phyloP scores from a whole-genome alignment of 2,888 invertebrate genomes.

The Flexamia atlantica region DNA sequence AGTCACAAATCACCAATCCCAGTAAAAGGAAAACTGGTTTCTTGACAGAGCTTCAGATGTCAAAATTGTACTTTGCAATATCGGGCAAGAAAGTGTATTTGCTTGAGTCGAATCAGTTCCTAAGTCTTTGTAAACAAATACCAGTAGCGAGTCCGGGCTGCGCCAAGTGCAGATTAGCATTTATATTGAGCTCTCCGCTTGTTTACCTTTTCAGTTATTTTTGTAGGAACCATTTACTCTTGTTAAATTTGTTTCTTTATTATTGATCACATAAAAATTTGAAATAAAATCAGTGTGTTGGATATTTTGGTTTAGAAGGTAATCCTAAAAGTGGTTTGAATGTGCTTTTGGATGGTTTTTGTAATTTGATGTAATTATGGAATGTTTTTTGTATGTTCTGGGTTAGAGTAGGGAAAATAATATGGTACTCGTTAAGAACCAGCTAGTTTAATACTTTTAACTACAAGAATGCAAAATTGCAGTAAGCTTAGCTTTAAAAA shows the following conservation, averaged over 20 bases:
- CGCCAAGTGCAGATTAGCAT: conserved; percentile 8
- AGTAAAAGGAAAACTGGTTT: too few species aligned
- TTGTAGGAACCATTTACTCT: conserved; percentile 12
- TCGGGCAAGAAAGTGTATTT: neutral
- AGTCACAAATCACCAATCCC: too few species aligned
- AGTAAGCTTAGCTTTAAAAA: too few species aligned
- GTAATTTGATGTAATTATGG: too few species aligned
- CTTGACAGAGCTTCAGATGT: neutral
- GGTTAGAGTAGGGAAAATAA: too few species aligned
- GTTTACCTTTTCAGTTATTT: conserved; percentile 23
- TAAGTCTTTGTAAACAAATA: conserved; percentile 15
- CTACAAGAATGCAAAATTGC: too few species aligned
- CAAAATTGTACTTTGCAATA: neutral
- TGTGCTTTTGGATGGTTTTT: too few species aligned
- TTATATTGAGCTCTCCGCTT: conserved; percentile 13
- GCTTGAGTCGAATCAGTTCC: neutral
- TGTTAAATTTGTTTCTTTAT: neutral
- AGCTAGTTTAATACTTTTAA: too few species aligned
- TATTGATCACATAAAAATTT: neutral
- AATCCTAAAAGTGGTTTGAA: too few species aligned
- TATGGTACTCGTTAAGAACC: too few species aligned
- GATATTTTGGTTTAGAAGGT: too few species aligned
- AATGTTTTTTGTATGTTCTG: too few species aligned
- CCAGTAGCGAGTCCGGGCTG: neutral
- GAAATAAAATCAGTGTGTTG: neutral